phyloP scores from a whole-genome alignment of 1,140 invertebrate species.

The Plodia interpunctella region DNA sequence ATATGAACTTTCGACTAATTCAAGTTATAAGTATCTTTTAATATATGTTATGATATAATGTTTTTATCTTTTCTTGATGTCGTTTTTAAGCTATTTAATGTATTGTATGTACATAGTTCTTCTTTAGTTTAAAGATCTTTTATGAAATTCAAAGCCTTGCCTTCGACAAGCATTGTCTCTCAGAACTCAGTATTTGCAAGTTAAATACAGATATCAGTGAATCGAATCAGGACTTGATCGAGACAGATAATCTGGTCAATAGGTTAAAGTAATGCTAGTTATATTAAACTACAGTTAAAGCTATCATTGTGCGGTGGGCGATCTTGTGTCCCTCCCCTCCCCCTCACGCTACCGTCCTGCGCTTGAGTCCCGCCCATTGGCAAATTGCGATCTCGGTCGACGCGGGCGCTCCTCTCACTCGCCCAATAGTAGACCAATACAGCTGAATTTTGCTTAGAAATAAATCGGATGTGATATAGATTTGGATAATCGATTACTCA shows the following conservation, averaged over 20 bases:
- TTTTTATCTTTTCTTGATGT: no score
- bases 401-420: conserved; percentile 43
- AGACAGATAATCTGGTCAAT: conserved; percentile 4
- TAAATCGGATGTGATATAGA: background rate
- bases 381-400: conserved; percentile 37
- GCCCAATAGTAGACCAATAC: conserved; percentile 43
- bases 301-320: conserved; percentile 12
- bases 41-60: no score
- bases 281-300: conserved; percentile 10
- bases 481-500: background rate
- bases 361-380: conserved; percentile 27
- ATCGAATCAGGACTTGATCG: conserved; percentile 2
- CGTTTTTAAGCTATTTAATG: no score
- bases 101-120: no score
- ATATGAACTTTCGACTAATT: background rate
- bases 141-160: no score
- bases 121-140: no score
- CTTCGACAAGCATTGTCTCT: no score
- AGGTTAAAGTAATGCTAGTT: conserved; percentile 10
- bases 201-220: conserved; percentile 6
- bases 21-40: background rate
- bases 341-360: conserved; percentile 41
- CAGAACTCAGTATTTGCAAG: background rate
- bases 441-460: background rate
- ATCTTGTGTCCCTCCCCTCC: conserved; percentile 35